Evolutionary conservation across 2,888 invertebrate species (phyloP), one percentile per base, ranked within the genome.

Genomic region (Zelleria hepariella): DNA sequence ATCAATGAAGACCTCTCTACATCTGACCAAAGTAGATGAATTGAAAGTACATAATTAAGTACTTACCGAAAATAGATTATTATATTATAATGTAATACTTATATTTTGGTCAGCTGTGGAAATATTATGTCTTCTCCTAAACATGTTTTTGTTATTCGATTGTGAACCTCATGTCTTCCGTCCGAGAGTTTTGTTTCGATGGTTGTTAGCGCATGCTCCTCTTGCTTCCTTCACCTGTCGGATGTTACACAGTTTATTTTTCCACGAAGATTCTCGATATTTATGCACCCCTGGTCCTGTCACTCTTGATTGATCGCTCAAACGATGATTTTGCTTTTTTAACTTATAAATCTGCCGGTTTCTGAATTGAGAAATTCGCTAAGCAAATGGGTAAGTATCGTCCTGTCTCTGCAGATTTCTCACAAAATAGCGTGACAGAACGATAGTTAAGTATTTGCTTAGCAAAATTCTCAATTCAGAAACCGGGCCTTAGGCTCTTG

Each of bases 121-220:
- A 24, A 2, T 53, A 10, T 53, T 24, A 24, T 27, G 32, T 23
- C 53, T 8, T 42, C 6, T 10, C 7, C 21, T 10, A 8, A 7
- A 42, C 18, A 27, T 27, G 8, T 21, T 18, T 25, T 4, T 15
- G 18, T 6, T 18, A n/a, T 25, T 20, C 8, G 49, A 26, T 24
- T 58, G 57, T 60, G 32, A 32, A 55, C 55, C 32, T 27, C 32
- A 32, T 24, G 55, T 55, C 32, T 24, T 25, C 23, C 6, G 48
- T 48, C 23, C 23, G 42, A 57, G 48, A 24, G 20, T 47, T 25
- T 48, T 67, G 66, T 67, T 67, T 75, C 67, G 84, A 84, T 84
- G 88, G 83, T 87, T 86, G 86, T 80, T 74, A 80, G 82, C 86
- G 86, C 88, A 87, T 86, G 86, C 74, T 78, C 80, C 54, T 60